Base-by-base conservation (phyloP, 1,140 invertebrate species). In the Samia ricini region DNA sequence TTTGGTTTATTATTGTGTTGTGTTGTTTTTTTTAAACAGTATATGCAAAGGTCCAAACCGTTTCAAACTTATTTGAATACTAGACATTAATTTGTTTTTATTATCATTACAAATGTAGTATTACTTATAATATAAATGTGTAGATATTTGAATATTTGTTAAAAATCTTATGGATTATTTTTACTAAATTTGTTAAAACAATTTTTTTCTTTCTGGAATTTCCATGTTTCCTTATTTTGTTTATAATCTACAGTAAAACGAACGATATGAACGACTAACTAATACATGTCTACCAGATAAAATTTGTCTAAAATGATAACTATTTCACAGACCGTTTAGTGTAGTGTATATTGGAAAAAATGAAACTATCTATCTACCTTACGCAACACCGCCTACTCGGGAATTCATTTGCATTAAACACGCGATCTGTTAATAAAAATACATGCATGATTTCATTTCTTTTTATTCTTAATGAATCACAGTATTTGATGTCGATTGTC, bases 391-490 rank as follows among this genome's bases (percentile, higher is more conserved):
- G 22, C 50, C 50, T 21, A 52, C 19, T 2, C 19, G 12, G 15
- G 10, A 52, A 8, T 20, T 52, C 4, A 50, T 52, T 7, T 52
- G n/a, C 21, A 7, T 23, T 2, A 0, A 6, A 12, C 50, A 52
- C 50, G 50, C 50, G 22, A 52, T 21, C 50, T 20, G 22, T 52
- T 23, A 8, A 52, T 52, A 21, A 21, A 52, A 52, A 52, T 52
- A 52, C 50, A 10, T 21, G 6, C 7, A 19, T 52, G 19, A 10
- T 52, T 12, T 6, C 2, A 21, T 51, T 51, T 51, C 21, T 52
- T 6, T 22, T 10, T 52, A 4, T 42, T 26, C n/a, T n/a, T n/a
- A n/a, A n/a, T n/a, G n/a, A n/a, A n/a, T n/a, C n/a, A n/a, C n/a
- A n/a, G n/a, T n/a, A n/a, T n/a, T n/a, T n/a, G n/a, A n/a, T n/a